These are phyloP conservation scores for Petrocephalus zakoni DNA, from an alignment of 2,113 vertebrate genomes.

Conservation along the genomic window DNA sequence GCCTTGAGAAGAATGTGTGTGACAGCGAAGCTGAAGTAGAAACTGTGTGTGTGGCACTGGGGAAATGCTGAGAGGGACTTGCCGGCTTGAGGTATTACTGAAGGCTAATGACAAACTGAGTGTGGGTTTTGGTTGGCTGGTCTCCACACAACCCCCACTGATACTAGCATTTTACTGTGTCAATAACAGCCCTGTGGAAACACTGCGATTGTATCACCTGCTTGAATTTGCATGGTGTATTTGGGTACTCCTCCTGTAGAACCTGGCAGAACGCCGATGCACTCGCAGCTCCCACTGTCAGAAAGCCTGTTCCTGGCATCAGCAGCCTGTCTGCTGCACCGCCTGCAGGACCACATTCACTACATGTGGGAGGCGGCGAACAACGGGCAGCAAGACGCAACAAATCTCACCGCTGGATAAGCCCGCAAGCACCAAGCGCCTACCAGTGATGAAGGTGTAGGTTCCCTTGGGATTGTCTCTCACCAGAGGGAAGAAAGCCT, in stretches of 20 bases:
- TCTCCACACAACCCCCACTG: not conserved
- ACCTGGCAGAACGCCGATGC: constrained; percentile 70
- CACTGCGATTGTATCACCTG: constrained; percentile 55
- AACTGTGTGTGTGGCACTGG: not conserved
- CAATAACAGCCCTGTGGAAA: not conserved
- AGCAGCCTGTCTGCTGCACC: constrained; percentile 71
- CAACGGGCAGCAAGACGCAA: not conserved
- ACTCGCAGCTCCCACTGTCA: constrained; percentile 70
- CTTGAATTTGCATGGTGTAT: constrained; percentile 69
- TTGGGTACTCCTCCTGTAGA: constrained; percentile 67
- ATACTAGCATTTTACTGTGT: not conserved
- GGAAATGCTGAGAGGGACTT: not conserved
- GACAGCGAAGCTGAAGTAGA: not conserved
- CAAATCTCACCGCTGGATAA: not conserved
- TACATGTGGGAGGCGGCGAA: not conserved
- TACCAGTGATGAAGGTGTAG: constrained; percentile 77
- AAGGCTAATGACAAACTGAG: not conserved
- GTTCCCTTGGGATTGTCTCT: constrained; percentile 60
- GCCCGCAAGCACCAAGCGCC: not conserved
- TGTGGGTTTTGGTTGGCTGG: not conserved
- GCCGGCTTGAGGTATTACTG: not conserved
- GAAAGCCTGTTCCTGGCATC: constrained; percentile 76
- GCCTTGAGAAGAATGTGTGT: not conserved
- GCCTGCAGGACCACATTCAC: constrained; percentile 44
- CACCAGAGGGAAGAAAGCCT: constrained; percentile 65